These are phyloP conservation scores for Acrocephalus arundinaceus DNA, from an alignment of 2,113 vertebrate genomes.

Conservation along the genomic window DNA sequence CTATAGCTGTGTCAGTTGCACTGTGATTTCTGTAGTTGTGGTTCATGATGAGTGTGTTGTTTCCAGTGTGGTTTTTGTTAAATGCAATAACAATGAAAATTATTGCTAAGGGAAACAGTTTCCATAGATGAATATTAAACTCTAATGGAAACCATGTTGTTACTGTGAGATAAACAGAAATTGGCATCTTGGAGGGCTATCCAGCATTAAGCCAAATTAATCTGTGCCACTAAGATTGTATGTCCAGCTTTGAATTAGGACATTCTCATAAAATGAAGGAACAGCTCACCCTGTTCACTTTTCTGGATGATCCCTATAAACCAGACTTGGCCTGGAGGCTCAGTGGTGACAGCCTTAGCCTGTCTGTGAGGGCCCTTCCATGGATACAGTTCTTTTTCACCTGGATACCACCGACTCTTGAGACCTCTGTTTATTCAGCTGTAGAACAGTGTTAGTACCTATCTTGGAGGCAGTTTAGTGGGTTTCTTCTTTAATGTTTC, in stretches of 20 bases:
- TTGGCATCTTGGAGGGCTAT: neutral
- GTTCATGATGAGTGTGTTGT: neutral
- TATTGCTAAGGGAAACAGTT: neutral
- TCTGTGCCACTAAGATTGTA: neutral
- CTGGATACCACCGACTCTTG: neutral
- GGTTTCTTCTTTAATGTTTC: neutral
- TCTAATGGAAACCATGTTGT: neutral
- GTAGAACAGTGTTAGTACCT: conserved; percentile 2
- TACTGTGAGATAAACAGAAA: neutral
- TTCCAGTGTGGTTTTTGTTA: conserved; percentile 45
- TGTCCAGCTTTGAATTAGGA: neutral
- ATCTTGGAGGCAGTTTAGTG: neutral
- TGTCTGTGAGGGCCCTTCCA: neutral
- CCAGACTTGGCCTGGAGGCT: neutral
- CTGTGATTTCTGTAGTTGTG: neutral
- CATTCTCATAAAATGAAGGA: neutral
- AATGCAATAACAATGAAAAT: conserved; percentile 9
- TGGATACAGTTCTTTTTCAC: neutral
- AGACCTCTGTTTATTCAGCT: conserved; percentile 44
- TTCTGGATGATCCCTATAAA: neutral
- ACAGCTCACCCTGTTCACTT: neutral
- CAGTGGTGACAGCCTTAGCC: neutral
- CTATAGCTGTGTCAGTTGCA: neutral
- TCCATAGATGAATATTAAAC: conserved; percentile 9
- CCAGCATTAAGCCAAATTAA: neutral